Conservation (phyloP, 2,113 vertebrate species). For the Orthonyx spaldingii region DNA sequence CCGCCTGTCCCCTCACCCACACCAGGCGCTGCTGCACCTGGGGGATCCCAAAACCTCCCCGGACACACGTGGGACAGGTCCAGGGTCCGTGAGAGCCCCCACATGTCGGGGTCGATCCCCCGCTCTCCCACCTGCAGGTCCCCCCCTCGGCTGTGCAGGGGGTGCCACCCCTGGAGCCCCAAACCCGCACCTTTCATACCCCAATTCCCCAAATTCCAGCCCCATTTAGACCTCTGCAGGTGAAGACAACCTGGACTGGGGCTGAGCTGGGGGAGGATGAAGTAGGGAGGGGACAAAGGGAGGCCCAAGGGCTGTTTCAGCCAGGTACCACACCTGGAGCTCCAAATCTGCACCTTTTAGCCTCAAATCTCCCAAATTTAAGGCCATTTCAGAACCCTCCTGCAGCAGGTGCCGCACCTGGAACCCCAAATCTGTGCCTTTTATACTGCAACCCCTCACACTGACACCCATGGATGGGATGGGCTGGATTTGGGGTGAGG, state of each 20-base stretch:
- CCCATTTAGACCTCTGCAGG: background rate
- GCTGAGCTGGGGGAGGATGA: background rate
- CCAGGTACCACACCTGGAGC: background rate
- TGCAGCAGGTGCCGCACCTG: background rate
- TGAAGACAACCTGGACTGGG: background rate
- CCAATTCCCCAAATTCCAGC: background rate
- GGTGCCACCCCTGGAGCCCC: background rate
- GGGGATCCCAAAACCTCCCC: background rate
- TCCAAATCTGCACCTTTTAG: background rate
- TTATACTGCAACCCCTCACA: background rate
- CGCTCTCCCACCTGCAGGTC: background rate
- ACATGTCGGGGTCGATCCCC: too few relatives aligned
- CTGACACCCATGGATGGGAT: background rate
- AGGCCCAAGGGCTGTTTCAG: background rate
- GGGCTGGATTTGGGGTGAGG: background rate
- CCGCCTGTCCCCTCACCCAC: background rate
- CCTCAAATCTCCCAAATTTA: background rate
- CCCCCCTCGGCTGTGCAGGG: background rate
- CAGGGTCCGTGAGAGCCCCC: too few relatives aligned
- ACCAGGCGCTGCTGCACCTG: background rate
- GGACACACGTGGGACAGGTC: background rate
- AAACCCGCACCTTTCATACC: background rate
- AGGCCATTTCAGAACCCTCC: background rate
- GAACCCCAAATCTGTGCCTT: background rate
- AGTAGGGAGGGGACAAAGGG: background rate